These are phyloP conservation scores for Osmerus eperlanus DNA, from an alignment of 2,113 vertebrate genomes.

Conservation along the genomic window DNA sequence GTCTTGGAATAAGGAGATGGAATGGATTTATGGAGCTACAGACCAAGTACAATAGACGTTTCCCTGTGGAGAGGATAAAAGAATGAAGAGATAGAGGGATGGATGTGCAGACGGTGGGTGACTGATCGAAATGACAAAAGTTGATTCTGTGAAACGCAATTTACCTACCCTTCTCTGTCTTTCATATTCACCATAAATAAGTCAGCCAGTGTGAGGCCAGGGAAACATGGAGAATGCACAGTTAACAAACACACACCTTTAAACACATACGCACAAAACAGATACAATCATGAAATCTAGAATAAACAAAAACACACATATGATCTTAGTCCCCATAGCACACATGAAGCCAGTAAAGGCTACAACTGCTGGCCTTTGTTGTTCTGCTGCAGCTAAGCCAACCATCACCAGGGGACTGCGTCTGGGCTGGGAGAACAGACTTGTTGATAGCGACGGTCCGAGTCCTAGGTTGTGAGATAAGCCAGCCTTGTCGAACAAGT, in stretches of 20 bases:
- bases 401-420: neutral
- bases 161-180: neutral
- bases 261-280: neutral
- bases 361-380: too few species aligned
- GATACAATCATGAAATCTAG: neutral
- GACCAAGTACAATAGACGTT: neutral
- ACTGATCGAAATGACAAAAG: neutral
- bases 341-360: too few species aligned
- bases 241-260: neutral
- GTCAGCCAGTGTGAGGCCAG: neutral
- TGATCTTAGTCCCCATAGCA: neutral
- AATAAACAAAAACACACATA: neutral
- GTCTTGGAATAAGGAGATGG: neutral
- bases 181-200: neutral
- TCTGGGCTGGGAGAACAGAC: neutral
- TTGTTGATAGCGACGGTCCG: neutral
- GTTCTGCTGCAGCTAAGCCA: too few species aligned
- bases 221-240: neutral
- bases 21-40: neutral
- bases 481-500: neutral
- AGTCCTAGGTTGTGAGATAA: neutral
- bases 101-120: neutral
- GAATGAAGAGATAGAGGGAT: neutral
- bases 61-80: neutral
- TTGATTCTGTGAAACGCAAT: neutral